A percentile compares a stretch with the other conserved stretches of the same genome.
phyloP scores from a whole-genome alignment of 2,113 vertebrate genomes.

The Neopipo cinnamomea region DNA sequence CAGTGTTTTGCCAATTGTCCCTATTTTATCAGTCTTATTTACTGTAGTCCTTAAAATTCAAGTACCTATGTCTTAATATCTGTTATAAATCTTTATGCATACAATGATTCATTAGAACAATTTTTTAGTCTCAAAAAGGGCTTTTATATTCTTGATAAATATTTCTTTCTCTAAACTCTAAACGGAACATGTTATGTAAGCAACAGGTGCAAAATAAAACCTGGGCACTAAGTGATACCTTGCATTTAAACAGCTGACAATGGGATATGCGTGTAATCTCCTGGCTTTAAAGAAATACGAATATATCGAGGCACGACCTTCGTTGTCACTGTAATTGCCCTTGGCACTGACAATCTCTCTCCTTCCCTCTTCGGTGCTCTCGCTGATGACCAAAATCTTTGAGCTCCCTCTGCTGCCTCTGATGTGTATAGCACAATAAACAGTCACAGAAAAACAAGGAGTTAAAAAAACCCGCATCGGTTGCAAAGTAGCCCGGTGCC shows the following conservation, averaged over 20 bases:
- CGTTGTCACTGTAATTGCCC: accelerated
- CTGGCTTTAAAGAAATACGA: not conserved
- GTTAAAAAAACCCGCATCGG: accelerated
- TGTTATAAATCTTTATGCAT: not conserved
- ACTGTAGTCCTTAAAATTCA: not conserved
- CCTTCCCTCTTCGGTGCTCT: accelerated
- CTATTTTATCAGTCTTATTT: not conserved
- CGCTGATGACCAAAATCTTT: not conserved
- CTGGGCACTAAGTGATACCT: not conserved
- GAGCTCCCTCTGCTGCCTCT: slow-evolving; percentile 24
- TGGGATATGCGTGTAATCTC: no score
- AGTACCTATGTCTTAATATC: not conserved
- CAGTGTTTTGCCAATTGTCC: not conserved
- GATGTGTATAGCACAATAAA: not conserved
- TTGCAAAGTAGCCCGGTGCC: accelerated
- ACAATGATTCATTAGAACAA: not conserved
- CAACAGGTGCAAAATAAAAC: not conserved
- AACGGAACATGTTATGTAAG: not conserved
- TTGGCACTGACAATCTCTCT: accelerated
- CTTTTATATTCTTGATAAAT: not conserved
- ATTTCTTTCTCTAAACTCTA: not conserved
- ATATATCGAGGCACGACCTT: not conserved
- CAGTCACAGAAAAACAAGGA: not conserved
- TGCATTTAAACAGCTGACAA: not conserved
- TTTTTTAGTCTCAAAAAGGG: not conserved